A percentile compares a stretch with the other conserved stretches of the same genome.
These are phyloP conservation scores for Zygogramma bicolorata DNA, from an alignment of 2,888 invertebrate species.

Conservation along the genomic window DNA sequence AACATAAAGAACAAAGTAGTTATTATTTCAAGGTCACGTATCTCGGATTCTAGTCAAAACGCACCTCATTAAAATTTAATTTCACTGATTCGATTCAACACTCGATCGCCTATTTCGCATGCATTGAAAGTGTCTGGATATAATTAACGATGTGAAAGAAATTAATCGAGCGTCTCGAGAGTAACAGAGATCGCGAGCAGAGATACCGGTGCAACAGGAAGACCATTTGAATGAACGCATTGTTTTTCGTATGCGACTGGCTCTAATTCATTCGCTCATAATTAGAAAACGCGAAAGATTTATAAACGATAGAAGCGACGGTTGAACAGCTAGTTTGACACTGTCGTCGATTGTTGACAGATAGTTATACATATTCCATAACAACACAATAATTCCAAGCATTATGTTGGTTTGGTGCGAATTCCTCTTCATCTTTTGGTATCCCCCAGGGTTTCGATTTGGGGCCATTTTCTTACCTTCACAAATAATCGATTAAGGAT, in stretches of 20 bases:
- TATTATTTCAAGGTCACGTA: not conserved
- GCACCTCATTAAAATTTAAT: not conserved
- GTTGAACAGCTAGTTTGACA: conserved; percentile 10
- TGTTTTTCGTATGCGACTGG: not conserved
- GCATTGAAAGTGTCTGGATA: conserved; percentile 3
- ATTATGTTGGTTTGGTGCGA: too few species aligned
- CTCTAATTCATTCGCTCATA: conserved; percentile 15
- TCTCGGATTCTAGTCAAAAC: not conserved
- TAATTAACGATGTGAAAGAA: conserved; percentile 13
- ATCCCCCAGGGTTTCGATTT: too few species aligned
- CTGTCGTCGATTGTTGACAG: not conserved
- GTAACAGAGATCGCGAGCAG: not conserved
- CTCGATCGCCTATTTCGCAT: conserved; percentile 7
- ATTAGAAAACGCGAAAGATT: conserved; percentile 10
- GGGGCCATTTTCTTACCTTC: too few species aligned
- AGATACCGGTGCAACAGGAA: conserved; percentile 8
- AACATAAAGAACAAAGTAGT: not conserved
- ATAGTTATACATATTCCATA: too few species aligned
- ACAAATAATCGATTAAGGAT: too few species aligned
- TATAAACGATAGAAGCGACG: conserved; percentile 1
- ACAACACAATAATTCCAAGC: too few species aligned
- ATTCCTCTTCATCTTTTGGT: too few species aligned
- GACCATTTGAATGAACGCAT: not conserved
- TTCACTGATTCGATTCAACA: conserved; percentile 8
- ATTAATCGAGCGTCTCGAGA: not conserved